Evolutionary conservation across 1,140 invertebrate genomes (phyloP).

Genomic region (Mactra quadrangularis): DNA sequence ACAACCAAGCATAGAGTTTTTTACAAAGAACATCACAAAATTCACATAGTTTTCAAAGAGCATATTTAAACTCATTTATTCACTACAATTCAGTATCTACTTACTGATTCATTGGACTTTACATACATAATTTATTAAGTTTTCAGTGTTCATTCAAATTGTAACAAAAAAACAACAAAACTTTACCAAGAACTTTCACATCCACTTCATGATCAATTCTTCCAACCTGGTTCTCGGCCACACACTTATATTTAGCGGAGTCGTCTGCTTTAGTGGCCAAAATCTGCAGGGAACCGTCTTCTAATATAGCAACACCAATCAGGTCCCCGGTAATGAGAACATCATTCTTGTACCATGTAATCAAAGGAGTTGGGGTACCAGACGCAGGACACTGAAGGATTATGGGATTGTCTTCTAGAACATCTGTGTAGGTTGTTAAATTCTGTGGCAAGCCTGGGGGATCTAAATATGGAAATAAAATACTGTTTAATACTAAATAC

Average conservation of each 20-base stretch:
- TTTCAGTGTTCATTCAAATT: no score
- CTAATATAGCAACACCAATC: conserved; percentile 64
- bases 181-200: conserved; percentile 82
- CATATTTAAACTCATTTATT: no score
- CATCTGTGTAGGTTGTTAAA: conserved; percentile 68
- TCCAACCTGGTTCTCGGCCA: conserved; percentile 84
- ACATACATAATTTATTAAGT: no score
- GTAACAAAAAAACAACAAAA: no score
- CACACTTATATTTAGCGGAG: conserved; percentile 84
- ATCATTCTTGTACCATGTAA: conserved; percentile 84
- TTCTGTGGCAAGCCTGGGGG: conserved; percentile 70
- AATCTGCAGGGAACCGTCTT: conserved; percentile 77
- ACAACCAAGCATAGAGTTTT: no score
- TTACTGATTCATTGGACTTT: no score
- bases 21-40: no score
- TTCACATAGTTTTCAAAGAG: no score
- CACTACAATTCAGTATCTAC: no score
- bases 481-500: no score
- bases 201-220: conserved; percentile 77
- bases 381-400: conserved; percentile 82
- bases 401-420: conserved; percentile 77
- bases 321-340: conserved; percentile 64
- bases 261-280: conserved; percentile 74
- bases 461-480: conserved; percentile 68
- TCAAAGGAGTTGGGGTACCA: conserved; percentile 83